Evolutionary conservation across 2,113 vertebrate genomes (phyloP).

Genomic region (Pluvialis apricaria): DNA sequence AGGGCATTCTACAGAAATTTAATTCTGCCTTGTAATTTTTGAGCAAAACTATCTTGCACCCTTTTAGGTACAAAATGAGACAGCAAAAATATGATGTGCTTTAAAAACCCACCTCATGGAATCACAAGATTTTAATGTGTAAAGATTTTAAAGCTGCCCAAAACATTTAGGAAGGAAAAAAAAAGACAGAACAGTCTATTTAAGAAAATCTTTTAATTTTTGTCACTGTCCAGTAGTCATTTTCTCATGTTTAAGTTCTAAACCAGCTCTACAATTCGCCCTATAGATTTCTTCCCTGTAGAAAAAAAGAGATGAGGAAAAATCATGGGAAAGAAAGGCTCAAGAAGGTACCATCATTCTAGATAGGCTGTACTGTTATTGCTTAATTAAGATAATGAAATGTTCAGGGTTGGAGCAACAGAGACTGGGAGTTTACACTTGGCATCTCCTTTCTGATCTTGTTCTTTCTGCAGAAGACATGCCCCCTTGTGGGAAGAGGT

Average conservation of each 20-base stretch:
- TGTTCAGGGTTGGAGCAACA: not conserved
- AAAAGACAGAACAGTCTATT: not conserved
- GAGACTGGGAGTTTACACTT: not conserved
- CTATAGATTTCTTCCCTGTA: slow-evolving; percentile 3
- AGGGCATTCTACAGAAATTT: not conserved
- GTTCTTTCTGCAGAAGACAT: not conserved
- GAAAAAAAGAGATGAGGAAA: not conserved
- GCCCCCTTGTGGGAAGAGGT: not conserved
- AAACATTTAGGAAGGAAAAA: not conserved
- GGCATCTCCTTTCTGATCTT: not conserved
- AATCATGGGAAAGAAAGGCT: slow-evolving; percentile 21
- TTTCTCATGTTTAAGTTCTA: slow-evolving; percentile 40
- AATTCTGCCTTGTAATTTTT: not conserved
- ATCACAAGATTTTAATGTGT: not conserved
- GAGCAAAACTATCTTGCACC: not conserved
- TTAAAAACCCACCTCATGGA: not conserved
- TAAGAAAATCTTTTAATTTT: slow-evolving; percentile 53
- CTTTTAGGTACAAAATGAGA: not conserved
- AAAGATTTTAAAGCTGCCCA: not conserved
- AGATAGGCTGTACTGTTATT: slow-evolving; percentile 24
- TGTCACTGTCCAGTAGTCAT: slow-evolving; percentile 46
- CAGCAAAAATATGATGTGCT: not conserved
- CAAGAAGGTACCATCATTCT: slow-evolving; percentile 24
- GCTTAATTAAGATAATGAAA: slow-evolving; percentile 52
- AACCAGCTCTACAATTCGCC: not conserved